Evolutionary conservation across 2,888 invertebrate species (phyloP).

Genomic region (Cantharis rufa): DNA sequence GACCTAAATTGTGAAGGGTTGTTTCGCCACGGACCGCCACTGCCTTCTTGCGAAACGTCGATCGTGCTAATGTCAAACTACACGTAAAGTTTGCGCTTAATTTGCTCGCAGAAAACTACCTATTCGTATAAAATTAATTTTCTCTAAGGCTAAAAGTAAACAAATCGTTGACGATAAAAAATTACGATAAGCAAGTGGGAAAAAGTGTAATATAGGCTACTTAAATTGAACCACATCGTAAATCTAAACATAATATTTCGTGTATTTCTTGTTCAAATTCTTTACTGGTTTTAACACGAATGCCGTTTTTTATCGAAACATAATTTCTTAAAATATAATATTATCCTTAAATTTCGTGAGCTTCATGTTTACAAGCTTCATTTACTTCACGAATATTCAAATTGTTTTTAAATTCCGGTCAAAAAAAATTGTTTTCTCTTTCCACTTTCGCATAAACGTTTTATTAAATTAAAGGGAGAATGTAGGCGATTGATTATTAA

Average conservation of each 20-base stretch:
- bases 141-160: constrained; percentile 22
- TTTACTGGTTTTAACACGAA: constrained; percentile 23
- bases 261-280: constrained; percentile 27
- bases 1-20: background rate
- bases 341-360: constrained; percentile 19
- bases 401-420: constrained; percentile 9
- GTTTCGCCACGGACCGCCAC: background rate
- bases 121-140: constrained; percentile 25
- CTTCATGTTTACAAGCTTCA: constrained; percentile 19
- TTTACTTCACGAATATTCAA: constrained; percentile 21
- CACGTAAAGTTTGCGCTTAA: background rate
- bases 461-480: background rate
- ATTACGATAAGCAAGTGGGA: constrained; percentile 27
- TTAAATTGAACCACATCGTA: constrained; percentile 27
- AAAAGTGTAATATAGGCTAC: constrained; percentile 28
- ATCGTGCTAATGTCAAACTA: background rate
- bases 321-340: constrained; percentile 14
- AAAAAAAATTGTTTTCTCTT: background rate
- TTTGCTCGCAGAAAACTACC: constrained; percentile 12
- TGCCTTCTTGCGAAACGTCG: background rate
- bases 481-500: background rate
- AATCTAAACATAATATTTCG: constrained; percentile 30
- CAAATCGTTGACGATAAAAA: constrained; percentile 23
- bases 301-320: constrained; percentile 25
- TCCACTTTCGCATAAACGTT: background rate